Percentiles rank a stretch among this genome's conserved stretches.
phyloP scores from a whole-genome alignment of 2,113 vertebrate species.

The Murina feae region DNA sequence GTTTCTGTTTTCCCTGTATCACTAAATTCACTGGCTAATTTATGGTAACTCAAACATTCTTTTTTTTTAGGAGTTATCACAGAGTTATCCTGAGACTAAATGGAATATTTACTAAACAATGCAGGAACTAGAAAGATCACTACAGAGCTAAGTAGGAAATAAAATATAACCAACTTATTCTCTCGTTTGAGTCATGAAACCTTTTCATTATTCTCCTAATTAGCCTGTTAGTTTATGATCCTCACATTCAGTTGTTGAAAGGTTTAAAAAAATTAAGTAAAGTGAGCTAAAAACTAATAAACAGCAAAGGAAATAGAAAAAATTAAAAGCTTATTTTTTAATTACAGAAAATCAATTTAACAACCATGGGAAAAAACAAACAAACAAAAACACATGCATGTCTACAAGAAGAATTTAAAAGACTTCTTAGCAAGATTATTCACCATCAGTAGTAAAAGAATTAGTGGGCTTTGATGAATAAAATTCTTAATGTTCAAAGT shows the following conservation, averaged over 20 bases:
- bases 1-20: background rate
- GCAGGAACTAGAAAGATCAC: background rate
- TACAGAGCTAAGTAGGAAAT: background rate
- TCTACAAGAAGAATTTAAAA: background rate
- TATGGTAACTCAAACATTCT: background rate
- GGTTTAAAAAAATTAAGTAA: background rate
- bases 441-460: background rate
- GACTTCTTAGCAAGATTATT: background rate
- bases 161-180: background rate
- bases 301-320: background rate
- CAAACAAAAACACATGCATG: background rate
- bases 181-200: background rate
- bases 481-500: background rate
- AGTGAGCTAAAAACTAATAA: background rate
- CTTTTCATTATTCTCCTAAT: constrained; percentile 42
- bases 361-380: background rate
- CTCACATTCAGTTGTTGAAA: background rate
- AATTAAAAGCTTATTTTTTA: background rate
- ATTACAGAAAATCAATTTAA: constrained; percentile 21
- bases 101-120: constrained; percentile 21
- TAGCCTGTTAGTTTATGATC: background rate
- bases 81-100: constrained; percentile 19
- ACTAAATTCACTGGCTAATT: background rate
- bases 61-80: background rate
- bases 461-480: background rate